Percentiles rank a stretch among this genome's conserved stretches.
phyloP scores from a whole-genome alignment of 2,797 vertebrate genomes.

The Sebastes flavidus region DNA sequence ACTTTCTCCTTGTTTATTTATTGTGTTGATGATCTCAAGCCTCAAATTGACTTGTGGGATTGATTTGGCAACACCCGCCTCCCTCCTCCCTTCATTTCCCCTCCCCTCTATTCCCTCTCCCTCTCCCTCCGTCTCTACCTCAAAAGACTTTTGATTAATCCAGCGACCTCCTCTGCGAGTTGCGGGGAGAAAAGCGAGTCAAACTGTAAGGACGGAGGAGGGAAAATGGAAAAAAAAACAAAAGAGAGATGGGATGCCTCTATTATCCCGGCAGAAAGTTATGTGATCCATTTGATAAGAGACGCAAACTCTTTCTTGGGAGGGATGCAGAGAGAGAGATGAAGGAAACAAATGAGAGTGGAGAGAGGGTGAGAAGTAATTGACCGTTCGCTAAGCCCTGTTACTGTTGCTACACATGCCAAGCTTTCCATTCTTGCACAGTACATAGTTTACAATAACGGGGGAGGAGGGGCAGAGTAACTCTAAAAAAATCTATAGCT shows the following conservation, averaged over 20 bases:
- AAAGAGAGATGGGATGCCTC: conserved; percentile 31
- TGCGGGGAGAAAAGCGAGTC: conserved; percentile 13
- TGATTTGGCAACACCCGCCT: conserved; percentile 64
- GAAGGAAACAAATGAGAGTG: conserved; percentile 3
- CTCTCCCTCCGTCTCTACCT: conserved; percentile 30
- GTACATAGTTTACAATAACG: neutral
- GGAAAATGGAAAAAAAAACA: neutral
- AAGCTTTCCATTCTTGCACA: neutral
- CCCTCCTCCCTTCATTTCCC: conserved; percentile 31
- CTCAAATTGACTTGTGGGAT: conserved; percentile 73
- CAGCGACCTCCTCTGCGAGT: conserved; percentile 40
- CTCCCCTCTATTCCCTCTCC: neutral
- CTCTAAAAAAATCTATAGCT: neutral
- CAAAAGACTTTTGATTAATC: conserved; percentile 74
- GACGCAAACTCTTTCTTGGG: neutral
- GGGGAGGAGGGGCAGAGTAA: neutral
- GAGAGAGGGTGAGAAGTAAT: neutral
- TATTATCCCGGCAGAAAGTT: conserved; percentile 30
- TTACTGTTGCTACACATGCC: neutral
- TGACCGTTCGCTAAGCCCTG: neutral
- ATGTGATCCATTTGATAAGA: conserved; percentile 51
- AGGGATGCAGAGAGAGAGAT: conserved; percentile 2
- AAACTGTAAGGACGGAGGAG: conserved; percentile 10
- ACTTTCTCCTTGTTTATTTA: conserved; percentile 71
- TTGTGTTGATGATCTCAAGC: conserved; percentile 67